These are phyloP conservation scores for Hippocampus guttulatus DNA, from an alignment of 2,113 vertebrate species.

Conservation along the genomic window DNA sequence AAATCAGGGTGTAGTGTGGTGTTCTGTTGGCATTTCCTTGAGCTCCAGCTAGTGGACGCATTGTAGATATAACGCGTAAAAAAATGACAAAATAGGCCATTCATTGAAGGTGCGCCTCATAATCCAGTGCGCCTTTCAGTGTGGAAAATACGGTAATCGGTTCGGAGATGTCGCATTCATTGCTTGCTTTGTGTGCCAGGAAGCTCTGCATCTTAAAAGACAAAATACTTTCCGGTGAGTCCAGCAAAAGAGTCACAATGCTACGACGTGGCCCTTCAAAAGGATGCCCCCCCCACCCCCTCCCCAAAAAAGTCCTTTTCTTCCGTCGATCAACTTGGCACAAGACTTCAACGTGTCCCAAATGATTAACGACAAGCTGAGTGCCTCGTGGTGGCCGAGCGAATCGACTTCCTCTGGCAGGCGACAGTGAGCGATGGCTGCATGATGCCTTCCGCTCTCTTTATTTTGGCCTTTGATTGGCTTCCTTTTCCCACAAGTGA, in stretches of 20 bases:
- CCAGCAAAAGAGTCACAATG: constrained; percentile 57
- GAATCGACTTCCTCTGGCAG: constrained; percentile 38
- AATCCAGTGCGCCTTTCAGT: too few species aligned
- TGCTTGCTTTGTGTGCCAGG: constrained; percentile 44
- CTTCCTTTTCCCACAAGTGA: constrained; percentile 37
- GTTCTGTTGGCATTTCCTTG: too few species aligned
- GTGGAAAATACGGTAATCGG: too few species aligned
- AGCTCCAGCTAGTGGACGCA: too few species aligned
- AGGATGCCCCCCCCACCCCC: constrained; percentile 10
- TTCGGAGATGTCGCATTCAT: too few species aligned
- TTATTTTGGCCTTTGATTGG: constrained; percentile 24
- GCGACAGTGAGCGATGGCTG: constrained; percentile 46
- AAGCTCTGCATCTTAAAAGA: constrained; percentile 30
- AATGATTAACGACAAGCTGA: constrained; percentile 59
- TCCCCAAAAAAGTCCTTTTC: constrained; percentile 44
- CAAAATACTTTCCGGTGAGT: constrained; percentile 47
- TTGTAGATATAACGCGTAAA: too few species aligned
- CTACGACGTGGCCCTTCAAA: constrained; percentile 60
- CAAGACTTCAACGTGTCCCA: constrained; percentile 39
- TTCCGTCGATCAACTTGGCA: constrained; percentile 54
- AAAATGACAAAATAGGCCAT: too few species aligned
- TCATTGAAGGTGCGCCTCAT: too few species aligned
- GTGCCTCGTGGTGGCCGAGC: constrained; percentile 35
- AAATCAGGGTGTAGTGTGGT: too few species aligned
- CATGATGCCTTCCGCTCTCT: constrained; percentile 21